A percentile compares a stretch with the other conserved stretches of the same genome.
phyloP scores from a whole-genome alignment of 2,113 vertebrate genomes.

The Brachypodius melanocephalos region DNA sequence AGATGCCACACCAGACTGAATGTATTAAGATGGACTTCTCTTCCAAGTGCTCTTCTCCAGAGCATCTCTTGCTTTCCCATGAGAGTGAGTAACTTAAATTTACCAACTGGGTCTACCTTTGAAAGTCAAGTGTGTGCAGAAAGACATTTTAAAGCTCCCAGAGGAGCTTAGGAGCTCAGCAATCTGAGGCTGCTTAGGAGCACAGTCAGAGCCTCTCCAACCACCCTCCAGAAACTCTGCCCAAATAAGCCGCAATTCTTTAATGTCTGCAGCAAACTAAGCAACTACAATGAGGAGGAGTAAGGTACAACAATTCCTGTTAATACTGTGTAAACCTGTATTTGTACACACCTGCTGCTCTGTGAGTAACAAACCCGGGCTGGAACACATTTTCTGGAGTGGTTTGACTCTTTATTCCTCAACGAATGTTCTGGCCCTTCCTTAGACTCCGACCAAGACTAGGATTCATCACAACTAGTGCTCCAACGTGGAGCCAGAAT shows the following conservation, averaged over 20 bases:
- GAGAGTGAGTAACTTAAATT: not conserved
- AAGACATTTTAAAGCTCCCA: not conserved
- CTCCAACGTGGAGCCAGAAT: constrained; percentile 67
- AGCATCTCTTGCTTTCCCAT: not conserved
- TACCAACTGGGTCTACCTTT: not conserved
- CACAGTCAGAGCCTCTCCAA: not conserved
- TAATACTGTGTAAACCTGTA: constrained; percentile 52
- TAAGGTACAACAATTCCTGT: constrained; percentile 41
- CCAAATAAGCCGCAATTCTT: not conserved
- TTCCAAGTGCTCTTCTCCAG: not conserved
- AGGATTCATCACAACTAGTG: constrained; percentile 65
- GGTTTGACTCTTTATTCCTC: constrained; percentile 73
- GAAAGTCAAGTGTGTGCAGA: not conserved
- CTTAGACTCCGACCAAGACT: constrained; percentile 74
- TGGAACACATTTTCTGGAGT: constrained; percentile 71
- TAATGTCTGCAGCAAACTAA: not conserved
- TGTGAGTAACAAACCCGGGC: constrained; percentile 69
- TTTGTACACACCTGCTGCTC: constrained; percentile 77
- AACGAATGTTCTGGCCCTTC: constrained; percentile 72
- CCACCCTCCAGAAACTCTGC: not conserved
- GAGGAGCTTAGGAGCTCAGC: no score
- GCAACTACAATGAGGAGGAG: constrained; percentile 8
- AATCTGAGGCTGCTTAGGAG: not conserved
- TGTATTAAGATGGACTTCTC: not conserved
- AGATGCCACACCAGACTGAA: not conserved